Conservation (phyloP, 2,113 vertebrate species). For the Misgurnus anguillicaudatus region DNA sequence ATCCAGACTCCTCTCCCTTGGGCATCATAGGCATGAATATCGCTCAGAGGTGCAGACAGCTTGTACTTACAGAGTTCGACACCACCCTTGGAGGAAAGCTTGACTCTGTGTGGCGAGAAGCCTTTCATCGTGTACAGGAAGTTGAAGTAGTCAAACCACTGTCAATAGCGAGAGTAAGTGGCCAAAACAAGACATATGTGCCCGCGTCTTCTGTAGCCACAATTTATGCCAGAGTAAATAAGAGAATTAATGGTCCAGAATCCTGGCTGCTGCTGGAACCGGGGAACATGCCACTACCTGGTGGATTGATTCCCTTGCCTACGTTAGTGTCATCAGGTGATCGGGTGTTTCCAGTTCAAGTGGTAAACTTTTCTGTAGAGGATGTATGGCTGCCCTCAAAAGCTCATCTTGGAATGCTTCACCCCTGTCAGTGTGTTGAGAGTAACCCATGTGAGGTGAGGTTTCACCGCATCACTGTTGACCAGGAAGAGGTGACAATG, state of each 20-base stretch:
- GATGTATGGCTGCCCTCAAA: constrained; percentile 36
- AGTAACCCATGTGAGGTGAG: neutral
- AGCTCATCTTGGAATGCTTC: constrained; percentile 18
- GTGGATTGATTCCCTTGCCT: neutral
- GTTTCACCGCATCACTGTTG: neutral
- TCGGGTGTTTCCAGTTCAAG: constrained; percentile 9
- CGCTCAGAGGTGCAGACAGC: constrained; percentile 10
- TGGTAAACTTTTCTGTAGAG: constrained; percentile 27
- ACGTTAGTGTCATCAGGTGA: neutral
- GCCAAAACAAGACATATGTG: neutral
- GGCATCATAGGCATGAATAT: constrained; percentile 43
- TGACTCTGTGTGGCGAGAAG: constrained; percentile 11
- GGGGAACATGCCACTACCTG: neutral
- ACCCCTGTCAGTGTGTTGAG: neutral
- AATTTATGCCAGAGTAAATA: neutral
- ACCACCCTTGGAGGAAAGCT: neutral
- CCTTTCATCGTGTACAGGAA: neutral
- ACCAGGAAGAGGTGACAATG: neutral
- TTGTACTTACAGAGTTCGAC: constrained; percentile 22
- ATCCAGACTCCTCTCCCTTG: neutral
- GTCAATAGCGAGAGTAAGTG: constrained; percentile 7
- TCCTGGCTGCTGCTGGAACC: constrained; percentile 28
- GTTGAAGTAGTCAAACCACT: neutral
- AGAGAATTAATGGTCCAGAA: too few species aligned
- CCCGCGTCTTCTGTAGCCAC: constrained; percentile 30